A percentile compares a stretch with the other conserved stretches of the same genome.
Evolutionary conservation across 2,113 vertebrate genomes (phyloP).

Genomic region (Zapus hudsonius): DNA sequence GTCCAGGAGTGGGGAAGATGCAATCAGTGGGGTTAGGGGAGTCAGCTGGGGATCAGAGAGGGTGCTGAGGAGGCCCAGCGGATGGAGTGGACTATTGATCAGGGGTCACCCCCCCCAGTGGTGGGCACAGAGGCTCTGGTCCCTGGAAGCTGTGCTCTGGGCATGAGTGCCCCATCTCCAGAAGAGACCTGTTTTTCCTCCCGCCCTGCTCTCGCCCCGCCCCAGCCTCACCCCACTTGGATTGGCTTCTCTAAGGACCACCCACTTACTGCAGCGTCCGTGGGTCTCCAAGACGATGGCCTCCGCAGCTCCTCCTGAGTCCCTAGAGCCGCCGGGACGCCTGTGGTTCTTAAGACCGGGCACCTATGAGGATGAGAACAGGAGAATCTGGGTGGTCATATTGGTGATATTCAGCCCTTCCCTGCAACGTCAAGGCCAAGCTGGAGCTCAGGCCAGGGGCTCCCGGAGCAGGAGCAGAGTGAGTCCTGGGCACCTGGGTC

Average conservation of each 20-base stretch:
- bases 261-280: no score
- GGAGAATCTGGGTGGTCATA: background rate
- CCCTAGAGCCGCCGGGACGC: no score
- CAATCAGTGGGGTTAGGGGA: no score
- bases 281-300: no score
- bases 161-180: background rate
- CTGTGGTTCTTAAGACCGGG: background rate
- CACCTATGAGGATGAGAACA: background rate
- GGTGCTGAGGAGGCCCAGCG: no score
- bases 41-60: no score
- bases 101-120: background rate
- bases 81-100: background rate
- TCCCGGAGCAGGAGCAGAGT: background rate
- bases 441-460: background rate
- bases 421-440: rapidly evolving
- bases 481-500: no score
- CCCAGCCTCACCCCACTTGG: background rate
- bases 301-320: rapidly evolving
- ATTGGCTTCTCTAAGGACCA: background rate
- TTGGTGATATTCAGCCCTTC: rapidly evolving
- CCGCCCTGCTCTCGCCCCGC: rapidly evolving
- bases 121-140: background rate
- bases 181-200: background rate
- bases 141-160: background rate
- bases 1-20: no score